These are phyloP conservation scores for Lithobates sylvaticus DNA, from an alignment of 2,797 vertebrate genomes.

Conservation along the genomic window DNA sequence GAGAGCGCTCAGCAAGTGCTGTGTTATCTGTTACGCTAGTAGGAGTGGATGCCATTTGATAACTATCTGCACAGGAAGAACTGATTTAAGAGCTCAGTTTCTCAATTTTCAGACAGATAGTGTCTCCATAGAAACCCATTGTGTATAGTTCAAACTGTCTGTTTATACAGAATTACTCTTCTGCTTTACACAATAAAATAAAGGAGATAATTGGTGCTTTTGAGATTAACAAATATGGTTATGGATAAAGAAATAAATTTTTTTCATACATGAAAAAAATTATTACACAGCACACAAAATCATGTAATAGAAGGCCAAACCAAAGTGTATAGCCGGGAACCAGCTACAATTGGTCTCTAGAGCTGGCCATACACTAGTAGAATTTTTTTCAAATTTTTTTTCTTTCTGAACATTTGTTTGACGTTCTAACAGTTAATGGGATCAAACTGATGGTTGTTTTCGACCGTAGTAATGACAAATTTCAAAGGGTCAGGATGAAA, in stretches of 20 bases:
- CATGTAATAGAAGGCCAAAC: not conserved
- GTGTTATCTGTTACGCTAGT: slow-evolving; percentile 40
- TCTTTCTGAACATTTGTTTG: too few species aligned
- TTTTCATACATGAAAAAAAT: not conserved
- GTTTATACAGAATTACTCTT: slow-evolving; percentile 28
- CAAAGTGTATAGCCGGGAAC: not conserved
- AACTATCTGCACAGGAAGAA: slow-evolving; percentile 50
- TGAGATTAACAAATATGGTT: slow-evolving; percentile 20
- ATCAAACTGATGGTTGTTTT: too few species aligned
- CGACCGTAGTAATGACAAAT: too few species aligned
- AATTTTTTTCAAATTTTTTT: too few species aligned
- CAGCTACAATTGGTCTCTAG: not conserved
- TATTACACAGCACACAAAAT: slow-evolving; percentile 2
- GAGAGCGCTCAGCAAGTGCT: slow-evolving; percentile 57
- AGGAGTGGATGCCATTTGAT: slow-evolving; percentile 49
- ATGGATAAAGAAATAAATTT: not conserved
- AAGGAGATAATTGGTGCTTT: slow-evolving; percentile 25
- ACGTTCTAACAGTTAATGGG: too few species aligned
- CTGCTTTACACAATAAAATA: slow-evolving; percentile 12
- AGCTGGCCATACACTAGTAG: too few species aligned
- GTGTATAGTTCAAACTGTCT: slow-evolving; percentile 20
- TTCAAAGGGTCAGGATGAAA: too few species aligned
- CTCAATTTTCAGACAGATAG: slow-evolving; percentile 49
- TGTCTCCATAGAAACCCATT: slow-evolving; percentile 54
- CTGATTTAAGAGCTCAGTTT: slow-evolving; percentile 60